These are phyloP conservation scores for Megastigmus dorsalis DNA, from an alignment of 2,888 invertebrate species.

Conservation along the genomic window DNA sequence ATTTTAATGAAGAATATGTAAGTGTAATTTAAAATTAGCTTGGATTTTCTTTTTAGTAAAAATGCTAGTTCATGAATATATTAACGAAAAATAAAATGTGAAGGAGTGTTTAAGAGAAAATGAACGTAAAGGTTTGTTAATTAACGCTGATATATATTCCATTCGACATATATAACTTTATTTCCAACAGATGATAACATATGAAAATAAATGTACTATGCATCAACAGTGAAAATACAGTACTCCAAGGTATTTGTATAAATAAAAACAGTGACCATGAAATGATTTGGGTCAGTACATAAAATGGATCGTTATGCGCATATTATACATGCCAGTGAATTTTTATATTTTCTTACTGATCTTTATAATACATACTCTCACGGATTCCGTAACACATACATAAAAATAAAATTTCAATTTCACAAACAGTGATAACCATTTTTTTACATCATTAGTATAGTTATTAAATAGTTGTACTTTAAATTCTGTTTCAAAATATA, in stretches of 20 bases:
- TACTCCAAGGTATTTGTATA: neutral
- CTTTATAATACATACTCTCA: neutral
- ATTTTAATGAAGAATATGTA: neutral
- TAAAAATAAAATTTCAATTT: conserved; percentile 45
- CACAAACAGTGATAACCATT: conserved; percentile 38
- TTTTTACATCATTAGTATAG: conserved; percentile 5
- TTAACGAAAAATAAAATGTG: too few relatives aligned
- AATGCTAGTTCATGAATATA: too few relatives aligned
- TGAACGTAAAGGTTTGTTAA: too few relatives aligned
- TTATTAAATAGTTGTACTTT: conserved; percentile 44
- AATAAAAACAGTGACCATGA: conserved; percentile 5
- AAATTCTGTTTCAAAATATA: conserved; percentile 47
- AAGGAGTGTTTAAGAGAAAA: too few relatives aligned
- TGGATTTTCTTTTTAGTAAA: too few relatives aligned
- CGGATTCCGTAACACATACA: neutral
- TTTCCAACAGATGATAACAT: conserved; percentile 33
- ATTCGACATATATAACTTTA: conserved; percentile 43
- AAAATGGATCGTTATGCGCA: conserved; percentile 30
- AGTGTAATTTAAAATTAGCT: too few relatives aligned
- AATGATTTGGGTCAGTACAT: neutral
- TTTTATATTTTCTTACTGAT: neutral
- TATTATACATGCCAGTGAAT: neutral
- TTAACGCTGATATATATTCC: too few relatives aligned
- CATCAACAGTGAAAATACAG: conserved; percentile 7
- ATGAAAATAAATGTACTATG: conserved; percentile 11